Conservation (phyloP, 2,797 vertebrate species). For the Streptopelia turtur region DNA sequence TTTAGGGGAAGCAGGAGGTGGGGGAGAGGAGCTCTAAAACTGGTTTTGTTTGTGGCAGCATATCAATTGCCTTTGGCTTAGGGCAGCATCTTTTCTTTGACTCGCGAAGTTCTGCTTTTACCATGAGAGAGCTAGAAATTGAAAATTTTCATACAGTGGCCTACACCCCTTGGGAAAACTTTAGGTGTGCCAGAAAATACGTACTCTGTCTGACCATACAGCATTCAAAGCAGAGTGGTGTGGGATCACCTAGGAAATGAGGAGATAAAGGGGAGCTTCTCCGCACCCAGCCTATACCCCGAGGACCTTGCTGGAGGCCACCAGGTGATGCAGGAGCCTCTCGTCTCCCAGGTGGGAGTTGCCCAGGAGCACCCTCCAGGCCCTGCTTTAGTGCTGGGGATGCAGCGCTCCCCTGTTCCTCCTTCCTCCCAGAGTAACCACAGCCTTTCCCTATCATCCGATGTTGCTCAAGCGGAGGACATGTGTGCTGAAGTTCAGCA, state of each 20-base stretch:
- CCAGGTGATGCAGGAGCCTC: neutral
- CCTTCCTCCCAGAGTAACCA: neutral
- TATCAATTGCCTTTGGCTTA: neutral
- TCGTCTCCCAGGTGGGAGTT: neutral
- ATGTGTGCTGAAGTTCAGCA: neutral
- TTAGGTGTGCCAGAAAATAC: neutral
- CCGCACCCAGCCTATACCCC: fast-evolving
- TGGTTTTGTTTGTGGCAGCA: neutral
- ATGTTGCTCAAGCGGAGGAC: neutral
- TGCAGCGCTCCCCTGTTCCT: neutral
- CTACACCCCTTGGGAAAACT: neutral
- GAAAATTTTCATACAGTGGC: neutral
- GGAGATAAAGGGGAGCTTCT: neutral
- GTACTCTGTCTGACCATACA: neutral
- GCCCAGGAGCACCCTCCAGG: neutral
- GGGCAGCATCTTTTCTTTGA: neutral
- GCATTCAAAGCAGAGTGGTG: neutral
- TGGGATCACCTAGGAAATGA: neutral
- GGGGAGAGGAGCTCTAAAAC: neutral
- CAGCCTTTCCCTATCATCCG: neutral
- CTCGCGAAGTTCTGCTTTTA: neutral
- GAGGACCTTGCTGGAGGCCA: neutral
- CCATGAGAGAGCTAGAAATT: neutral
- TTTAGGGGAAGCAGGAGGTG: neutral
- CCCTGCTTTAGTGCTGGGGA: neutral